These are phyloP conservation scores for Coboldia fuscipes DNA, from an alignment of 1,140 invertebrate species.

Conservation along the genomic window DNA sequence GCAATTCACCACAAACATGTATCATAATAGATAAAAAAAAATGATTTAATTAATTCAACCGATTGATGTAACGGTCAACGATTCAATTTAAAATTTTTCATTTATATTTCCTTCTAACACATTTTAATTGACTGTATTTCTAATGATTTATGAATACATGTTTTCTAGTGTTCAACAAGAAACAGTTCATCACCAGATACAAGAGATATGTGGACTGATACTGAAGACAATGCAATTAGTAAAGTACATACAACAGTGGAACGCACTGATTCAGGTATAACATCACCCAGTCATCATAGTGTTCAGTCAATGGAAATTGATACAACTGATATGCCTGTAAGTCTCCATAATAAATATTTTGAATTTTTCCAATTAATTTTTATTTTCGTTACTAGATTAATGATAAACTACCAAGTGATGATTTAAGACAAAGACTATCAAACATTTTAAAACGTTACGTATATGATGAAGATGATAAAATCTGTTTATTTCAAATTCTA, in stretches of 20 bases:
- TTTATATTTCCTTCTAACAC: no score
- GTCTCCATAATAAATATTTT: background rate
- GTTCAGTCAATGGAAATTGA: slow-evolving; percentile 1
- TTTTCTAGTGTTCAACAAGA: background rate
- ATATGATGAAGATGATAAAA: slow-evolving; percentile 25
- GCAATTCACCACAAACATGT: no score
- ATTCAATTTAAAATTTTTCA: no score
- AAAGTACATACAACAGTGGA: slow-evolving; percentile 2
- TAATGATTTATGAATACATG: no score
- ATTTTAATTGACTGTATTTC: no score
- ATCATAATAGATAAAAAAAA: no score
- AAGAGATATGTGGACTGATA: slow-evolving; percentile 5
- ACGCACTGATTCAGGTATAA: slow-evolving; percentile 4
- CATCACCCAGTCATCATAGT: slow-evolving; percentile 6
- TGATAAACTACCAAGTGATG: slow-evolving; percentile 13
- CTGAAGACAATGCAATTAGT: slow-evolving; percentile 4
- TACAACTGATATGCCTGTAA: background rate
- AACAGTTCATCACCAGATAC: slow-evolving; percentile 4
- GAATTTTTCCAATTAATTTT: slow-evolving; percentile 7
- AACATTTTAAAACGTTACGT: slow-evolving; percentile 9
- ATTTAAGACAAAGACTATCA: slow-evolving; percentile 12
- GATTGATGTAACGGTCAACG: no score
- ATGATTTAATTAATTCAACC: no score
- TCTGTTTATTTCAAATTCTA: slow-evolving; percentile 29
- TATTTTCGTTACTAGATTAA: slow-evolving; percentile 6